A percentile compares a stretch with the other conserved stretches of the same genome.
Evolutionary conservation across 2,888 invertebrate species (phyloP).

Genomic region (Bibio marci): DNA sequence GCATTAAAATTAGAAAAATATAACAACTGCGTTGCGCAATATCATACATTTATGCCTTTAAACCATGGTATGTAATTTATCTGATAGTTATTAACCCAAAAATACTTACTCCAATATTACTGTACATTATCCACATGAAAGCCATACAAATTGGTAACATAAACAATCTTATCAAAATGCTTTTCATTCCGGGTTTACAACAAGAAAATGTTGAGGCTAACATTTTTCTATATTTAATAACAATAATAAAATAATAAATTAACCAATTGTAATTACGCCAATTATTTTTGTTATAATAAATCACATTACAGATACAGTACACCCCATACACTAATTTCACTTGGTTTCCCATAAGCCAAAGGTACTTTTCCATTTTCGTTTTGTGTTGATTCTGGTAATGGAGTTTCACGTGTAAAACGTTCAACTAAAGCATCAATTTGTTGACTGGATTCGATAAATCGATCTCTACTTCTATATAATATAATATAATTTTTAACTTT

Average conservation of each 20-base stretch:
- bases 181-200: constrained; percentile 54
- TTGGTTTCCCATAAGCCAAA: constrained; percentile 55
- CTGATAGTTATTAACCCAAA: too few species aligned
- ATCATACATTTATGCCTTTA: too few species aligned
- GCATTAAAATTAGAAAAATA: too few species aligned
- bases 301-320: constrained; percentile 52
- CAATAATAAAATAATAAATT: constrained; percentile 13
- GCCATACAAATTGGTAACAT: constrained; percentile 59
- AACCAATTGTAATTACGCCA: constrained; percentile 1
- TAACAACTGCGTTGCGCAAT: too few species aligned
- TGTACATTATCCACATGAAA: constrained; percentile 65
- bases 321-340: constrained; percentile 46
- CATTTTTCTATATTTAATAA: constrained; percentile 44
- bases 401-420: constrained; percentile 76
- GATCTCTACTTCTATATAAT: constrained; percentile 50
- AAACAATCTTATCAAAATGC: constrained; percentile 57
- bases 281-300: too few species aligned
- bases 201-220: constrained; percentile 63
- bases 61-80: too few species aligned
- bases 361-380: constrained; percentile 51
- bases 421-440: constrained; percentile 85
- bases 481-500: too few species aligned
- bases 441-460: constrained; percentile 84
- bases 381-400: constrained; percentile 37
- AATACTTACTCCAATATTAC: constrained; percentile 25